Percentiles rank a stretch among this genome's conserved stretches.
phyloP scores from a whole-genome alignment of 1,140 invertebrate genomes.

The Calephelis virginiensis region DNA sequence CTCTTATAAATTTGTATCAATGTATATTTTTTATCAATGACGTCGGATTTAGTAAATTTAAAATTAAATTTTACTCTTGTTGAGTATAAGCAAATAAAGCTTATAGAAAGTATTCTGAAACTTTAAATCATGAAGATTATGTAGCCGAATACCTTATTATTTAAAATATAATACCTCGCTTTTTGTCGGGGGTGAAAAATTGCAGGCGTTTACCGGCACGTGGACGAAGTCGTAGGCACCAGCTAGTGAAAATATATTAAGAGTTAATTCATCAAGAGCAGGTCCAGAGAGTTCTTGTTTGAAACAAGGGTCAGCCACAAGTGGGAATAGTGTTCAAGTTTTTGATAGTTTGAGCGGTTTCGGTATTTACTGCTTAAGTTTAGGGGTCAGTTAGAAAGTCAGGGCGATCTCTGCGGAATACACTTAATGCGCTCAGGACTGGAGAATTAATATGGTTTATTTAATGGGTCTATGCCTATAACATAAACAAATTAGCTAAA shows the following conservation, averaged over 20 bases:
- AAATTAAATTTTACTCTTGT: too few relatives aligned
- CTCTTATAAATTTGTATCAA: too few relatives aligned
- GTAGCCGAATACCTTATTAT: too few relatives aligned
- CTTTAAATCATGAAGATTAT: too few relatives aligned
- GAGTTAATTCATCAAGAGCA: constrained; percentile 10
- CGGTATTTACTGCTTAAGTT: constrained; percentile 58
- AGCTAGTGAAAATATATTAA: not conserved
- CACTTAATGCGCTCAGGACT: constrained; percentile 17
- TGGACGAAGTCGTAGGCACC: too few relatives aligned
- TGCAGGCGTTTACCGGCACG: too few relatives aligned
- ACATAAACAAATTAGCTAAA: not conserved
- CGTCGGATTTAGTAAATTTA: too few relatives aligned
- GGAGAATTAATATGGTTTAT: constrained; percentile 44
- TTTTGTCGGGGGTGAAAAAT: too few relatives aligned
- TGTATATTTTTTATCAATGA: too few relatives aligned
- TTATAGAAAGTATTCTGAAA: too few relatives aligned
- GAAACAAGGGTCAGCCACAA: constrained; percentile 59
- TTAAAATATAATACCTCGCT: too few relatives aligned
- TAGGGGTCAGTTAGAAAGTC: constrained; percentile 49
- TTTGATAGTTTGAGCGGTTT: constrained; percentile 71
- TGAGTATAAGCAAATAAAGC: too few relatives aligned
- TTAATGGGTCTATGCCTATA: constrained; percentile 34
- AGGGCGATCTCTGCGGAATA: constrained; percentile 16
- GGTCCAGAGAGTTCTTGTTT: constrained; percentile 40
- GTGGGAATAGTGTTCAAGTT: constrained; percentile 68